Base-by-base conservation (phyloP, 2,113 vertebrate genomes). In the Antennarius striatus region DNA sequence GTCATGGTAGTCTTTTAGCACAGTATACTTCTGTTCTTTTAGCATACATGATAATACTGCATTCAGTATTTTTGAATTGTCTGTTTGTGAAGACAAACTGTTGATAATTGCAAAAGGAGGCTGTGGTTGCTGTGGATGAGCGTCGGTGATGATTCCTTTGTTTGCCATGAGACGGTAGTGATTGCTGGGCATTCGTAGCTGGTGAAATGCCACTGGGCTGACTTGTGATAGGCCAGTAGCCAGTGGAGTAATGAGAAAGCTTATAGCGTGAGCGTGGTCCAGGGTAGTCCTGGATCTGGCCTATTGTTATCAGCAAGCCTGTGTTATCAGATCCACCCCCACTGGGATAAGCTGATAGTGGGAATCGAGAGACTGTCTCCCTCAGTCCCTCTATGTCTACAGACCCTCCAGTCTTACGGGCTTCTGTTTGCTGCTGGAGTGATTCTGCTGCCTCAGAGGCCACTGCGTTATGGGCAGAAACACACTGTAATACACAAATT, bases 241-340 rank as follows among this genome's bases (percentile, higher is more conserved):
- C 75, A 56, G 75, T 61, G 42, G 75, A 70, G 86, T 91, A 91
- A 91, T 79, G 81, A 88, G 79, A 83, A 82, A 88, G 80, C 80
- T 84, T 83, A 82, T 50, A 46, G 58, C 47, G 42, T 75, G 68
- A 81, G 76, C 71, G 46, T 84, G 64, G 61, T 73, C 65, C 69
- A 73, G 56, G 60, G 49, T 73, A 65, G 68, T 61, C 70, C 49
- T 2, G 59, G 76, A 65, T 49, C 80, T 71, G 73, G 60, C 71
- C 79, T 81, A 30, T 75, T 77, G 73, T 90, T 91, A 91, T 92
- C 90, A 88, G 68, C 17, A 36, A 67, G 62, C 12, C 76, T 15
- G 51, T 43, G 73, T 83, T 92, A 91, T 91, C 90, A 91, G 84
- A 48, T 15, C 46, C 73, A 72, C 84, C 84, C 85, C 90, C 68